Percentiles rank a stretch among this genome's conserved stretches.
These are phyloP conservation scores for Drosophila littoralis DNA, from an alignment of 1,140 invertebrate species.

Conservation along the genomic window DNA sequence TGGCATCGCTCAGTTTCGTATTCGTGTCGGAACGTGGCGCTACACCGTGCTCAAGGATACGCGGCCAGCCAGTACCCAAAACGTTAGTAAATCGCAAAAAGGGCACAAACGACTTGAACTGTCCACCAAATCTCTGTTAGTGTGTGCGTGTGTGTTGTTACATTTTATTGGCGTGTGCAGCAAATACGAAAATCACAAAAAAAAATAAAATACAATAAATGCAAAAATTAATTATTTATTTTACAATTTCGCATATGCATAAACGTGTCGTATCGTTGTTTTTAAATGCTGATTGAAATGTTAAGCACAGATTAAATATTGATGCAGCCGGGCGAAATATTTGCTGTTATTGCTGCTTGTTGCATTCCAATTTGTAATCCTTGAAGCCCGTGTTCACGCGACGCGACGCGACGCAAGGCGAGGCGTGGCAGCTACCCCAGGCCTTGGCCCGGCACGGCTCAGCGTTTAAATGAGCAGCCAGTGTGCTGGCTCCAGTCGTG, in stretches of 20 bases:
- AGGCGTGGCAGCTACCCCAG: background rate
- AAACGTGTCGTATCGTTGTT: conserved; percentile 32
- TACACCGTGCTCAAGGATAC: conserved; percentile 81
- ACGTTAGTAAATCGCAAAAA: conserved; percentile 42
- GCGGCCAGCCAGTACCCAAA: conserved; percentile 38
- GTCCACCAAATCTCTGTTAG: conserved; percentile 14
- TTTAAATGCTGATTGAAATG: conserved; percentile 69
- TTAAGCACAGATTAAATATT: conserved; percentile 78
- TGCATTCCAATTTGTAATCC: conserved; percentile 30
- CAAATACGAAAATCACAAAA: conserved; percentile 29
- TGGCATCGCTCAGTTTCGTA: conserved; percentile 81
- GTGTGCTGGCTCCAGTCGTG: conserved; percentile 46
- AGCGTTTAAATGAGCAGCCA: conserved; percentile 21
- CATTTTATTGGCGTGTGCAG: conserved; percentile 67
- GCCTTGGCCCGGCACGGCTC: conserved; percentile 26
- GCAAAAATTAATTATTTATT: conserved; percentile 79
- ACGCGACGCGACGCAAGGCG: conserved; percentile 3
- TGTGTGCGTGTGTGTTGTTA: conserved; percentile 50
- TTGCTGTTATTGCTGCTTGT: conserved; percentile 13
- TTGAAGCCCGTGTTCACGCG: conserved; percentile 29
- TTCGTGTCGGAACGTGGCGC: conserved; percentile 84
- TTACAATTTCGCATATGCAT: conserved; percentile 47
- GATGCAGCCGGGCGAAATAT: conserved; percentile 35
- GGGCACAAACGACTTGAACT: conserved; percentile 28
- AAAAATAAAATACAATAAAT: conserved; percentile 71